Conservation (phyloP, 2,797 vertebrate genomes). For the Sylvilagus floridanus region DNA sequence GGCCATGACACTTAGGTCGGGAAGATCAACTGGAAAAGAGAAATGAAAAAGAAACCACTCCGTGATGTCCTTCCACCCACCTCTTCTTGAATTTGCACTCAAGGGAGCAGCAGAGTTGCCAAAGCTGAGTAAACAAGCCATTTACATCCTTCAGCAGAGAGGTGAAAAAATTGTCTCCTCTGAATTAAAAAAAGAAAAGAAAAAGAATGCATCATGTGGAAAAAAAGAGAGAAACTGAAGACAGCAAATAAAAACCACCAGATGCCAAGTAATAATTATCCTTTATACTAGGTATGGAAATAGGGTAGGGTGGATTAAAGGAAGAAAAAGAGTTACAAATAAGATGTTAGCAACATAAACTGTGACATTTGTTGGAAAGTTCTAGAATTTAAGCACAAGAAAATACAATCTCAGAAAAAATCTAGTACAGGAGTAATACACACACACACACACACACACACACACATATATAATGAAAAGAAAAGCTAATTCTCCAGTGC, state of each 20-base stretch:
- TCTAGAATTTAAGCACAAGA: background rate
- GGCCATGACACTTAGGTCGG: background rate
- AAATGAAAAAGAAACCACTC: conserved; percentile 4
- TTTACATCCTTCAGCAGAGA: background rate
- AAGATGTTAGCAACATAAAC: background rate
- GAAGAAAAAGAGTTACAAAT: background rate
- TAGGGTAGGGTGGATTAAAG: background rate
- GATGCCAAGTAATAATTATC: background rate
- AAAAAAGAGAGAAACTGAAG: conserved; percentile 7
- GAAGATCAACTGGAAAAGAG: background rate
- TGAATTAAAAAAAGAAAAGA: conserved; percentile 15
- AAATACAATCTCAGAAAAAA: conserved; percentile 33
- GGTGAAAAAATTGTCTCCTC: background rate
- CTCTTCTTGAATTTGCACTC: background rate
- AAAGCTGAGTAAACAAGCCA: background rate
- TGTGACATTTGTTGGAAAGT: background rate
- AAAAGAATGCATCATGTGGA: background rate
- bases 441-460: no score
- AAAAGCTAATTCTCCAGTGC: background rate
- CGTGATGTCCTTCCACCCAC: background rate
- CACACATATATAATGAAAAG: background rate
- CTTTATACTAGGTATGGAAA: background rate
- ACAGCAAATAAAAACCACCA: background rate
- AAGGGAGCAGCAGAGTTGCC: background rate
- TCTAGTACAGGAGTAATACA: conserved; percentile 1